These are phyloP conservation scores for Ataeniobius toweri DNA, from an alignment of 2,797 vertebrate genomes.

Conservation along the genomic window DNA sequence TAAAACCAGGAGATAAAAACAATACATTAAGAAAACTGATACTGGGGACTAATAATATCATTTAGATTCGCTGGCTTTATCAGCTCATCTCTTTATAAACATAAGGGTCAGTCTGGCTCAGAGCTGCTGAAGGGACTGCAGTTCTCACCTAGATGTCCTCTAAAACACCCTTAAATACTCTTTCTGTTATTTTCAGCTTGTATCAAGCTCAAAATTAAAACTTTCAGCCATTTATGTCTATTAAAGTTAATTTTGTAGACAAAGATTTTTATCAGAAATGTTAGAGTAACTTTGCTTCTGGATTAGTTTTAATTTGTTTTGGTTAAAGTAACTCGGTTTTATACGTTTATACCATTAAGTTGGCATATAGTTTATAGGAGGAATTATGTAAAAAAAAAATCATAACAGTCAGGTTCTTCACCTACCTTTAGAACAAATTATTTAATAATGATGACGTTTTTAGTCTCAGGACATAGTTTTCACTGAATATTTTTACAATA, in stretches of 20 bases:
- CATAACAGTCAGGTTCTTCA: neutral
- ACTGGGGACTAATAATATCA: slow-evolving; percentile 17
- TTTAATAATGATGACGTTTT: neutral
- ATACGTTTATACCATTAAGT: neutral
- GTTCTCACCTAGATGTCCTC: slow-evolving; percentile 8
- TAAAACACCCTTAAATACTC: too few relatives aligned
- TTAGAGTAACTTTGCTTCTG: neutral
- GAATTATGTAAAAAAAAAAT: neutral
- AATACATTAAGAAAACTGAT: slow-evolving; percentile 23
- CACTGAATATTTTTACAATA: too few relatives aligned
- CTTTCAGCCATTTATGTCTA: neutral
- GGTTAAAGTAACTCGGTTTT: neutral
- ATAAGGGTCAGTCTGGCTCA: slow-evolving; percentile 21
- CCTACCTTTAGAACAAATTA: neutral
- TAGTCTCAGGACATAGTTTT: neutral
- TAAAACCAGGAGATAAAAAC: slow-evolving; percentile 3
- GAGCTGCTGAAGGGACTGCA: slow-evolving; percentile 13
- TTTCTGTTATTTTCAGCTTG: neutral
- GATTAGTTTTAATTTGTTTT: neutral
- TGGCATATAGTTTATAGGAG: neutral
- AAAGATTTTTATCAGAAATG: neutral
- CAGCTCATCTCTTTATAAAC: slow-evolving; percentile 26
- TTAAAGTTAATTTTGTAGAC: neutral
- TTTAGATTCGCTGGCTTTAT: slow-evolving; percentile 17
- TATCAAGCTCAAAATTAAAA: neutral